These are phyloP conservation scores for Canis aureus DNA, from an alignment of 2,113 vertebrate species.

Conservation along the genomic window DNA sequence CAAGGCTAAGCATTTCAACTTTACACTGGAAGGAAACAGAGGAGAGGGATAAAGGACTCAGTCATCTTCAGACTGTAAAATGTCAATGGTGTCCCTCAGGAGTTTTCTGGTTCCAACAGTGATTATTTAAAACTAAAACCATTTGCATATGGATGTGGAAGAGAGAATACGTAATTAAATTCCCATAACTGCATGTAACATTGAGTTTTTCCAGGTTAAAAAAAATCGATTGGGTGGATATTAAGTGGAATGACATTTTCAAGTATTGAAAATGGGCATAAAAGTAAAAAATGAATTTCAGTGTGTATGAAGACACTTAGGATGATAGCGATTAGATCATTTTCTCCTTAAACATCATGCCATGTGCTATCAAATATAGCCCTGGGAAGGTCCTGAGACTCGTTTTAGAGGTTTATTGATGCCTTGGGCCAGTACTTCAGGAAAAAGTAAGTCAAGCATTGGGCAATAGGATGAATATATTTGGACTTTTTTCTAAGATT, in stretches of 20 bases:
- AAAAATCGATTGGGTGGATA: background rate
- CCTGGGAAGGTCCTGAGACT: background rate
- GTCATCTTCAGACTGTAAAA: background rate
- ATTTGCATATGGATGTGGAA: background rate
- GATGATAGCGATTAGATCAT: background rate
- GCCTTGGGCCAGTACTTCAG: background rate
- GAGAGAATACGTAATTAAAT: slow-evolving; percentile 23
- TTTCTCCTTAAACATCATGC: background rate
- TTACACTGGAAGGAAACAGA: background rate
- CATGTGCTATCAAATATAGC: background rate
- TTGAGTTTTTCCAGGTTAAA: background rate
- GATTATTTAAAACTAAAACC: background rate
- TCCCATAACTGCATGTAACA: background rate
- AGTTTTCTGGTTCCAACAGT: background rate
- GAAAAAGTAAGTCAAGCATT: background rate
- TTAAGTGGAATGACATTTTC: background rate
- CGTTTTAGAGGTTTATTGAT: background rate
- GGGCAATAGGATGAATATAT: background rate
- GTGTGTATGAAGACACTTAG: background rate
- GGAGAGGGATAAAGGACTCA: background rate
- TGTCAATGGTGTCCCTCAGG: background rate
- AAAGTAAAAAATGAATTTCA: slow-evolving; percentile 12
- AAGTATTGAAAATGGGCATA: slow-evolving; percentile 10
- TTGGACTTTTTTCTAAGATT: background rate
- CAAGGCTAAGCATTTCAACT: background rate